Evolutionary conservation across 2,888 invertebrate genomes (phyloP).

Genomic region (Agrenia bidenticulata): DNA sequence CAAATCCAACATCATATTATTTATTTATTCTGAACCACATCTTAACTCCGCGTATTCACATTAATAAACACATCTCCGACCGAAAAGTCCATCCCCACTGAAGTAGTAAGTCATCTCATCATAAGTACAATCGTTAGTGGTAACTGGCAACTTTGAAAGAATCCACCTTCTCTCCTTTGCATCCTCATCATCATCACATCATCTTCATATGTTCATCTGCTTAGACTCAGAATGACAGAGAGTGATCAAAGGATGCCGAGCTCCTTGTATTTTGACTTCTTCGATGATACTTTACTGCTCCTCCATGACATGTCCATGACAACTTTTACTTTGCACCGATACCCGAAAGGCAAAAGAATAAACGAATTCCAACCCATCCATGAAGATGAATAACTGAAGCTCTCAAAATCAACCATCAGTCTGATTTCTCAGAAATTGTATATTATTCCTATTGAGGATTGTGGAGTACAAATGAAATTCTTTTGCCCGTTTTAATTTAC

Average conservation of each 20-base stretch:
- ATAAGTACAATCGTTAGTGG: too few relatives aligned
- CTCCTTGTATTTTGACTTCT: constrained; percentile 51
- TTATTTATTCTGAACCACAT: constrained; percentile 24
- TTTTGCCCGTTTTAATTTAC: too few relatives aligned
- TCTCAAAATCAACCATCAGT: too few relatives aligned
- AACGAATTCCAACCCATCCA: neutral
- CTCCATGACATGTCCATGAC: constrained; percentile 37
- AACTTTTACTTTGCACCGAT: constrained; percentile 21
- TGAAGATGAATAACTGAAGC: too few relatives aligned
- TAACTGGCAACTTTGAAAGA: neutral
- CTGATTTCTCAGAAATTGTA: too few relatives aligned
- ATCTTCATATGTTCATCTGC: constrained; percentile 20
- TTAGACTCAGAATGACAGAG: constrained; percentile 37
- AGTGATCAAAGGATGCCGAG: constrained; percentile 41
- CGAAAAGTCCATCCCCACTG: neutral
- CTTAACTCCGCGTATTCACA: constrained; percentile 9
- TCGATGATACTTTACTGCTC: constrained; percentile 48
- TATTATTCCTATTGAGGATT: too few relatives aligned
- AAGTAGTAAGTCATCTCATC: too few relatives aligned
- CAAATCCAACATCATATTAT: constrained; percentile 1
- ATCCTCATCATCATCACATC: constrained; percentile 1
- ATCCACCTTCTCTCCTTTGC: neutral
- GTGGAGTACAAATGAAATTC: too few relatives aligned
- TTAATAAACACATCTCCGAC: constrained; percentile 18
- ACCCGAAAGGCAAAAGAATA: constrained; percentile 2